Evolutionary conservation across 2,797 vertebrate species (phyloP), one percentile per base, ranked within the genome.

Genomic region (Microcaecilia unicolor): DNA sequence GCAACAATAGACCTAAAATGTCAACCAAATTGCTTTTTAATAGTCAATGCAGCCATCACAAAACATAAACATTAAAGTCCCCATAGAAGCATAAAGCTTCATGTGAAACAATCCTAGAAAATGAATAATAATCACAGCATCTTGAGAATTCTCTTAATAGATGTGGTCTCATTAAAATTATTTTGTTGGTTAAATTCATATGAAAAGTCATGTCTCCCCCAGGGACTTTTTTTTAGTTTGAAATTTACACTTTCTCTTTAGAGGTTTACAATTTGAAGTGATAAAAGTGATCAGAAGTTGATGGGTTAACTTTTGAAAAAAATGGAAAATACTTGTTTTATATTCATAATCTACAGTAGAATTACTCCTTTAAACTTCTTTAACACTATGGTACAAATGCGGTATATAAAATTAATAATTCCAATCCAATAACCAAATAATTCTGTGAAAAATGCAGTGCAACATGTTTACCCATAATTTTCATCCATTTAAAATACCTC

Each of bases 21-120:
- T 81, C 80, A 82, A 74, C 80, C 80, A 84, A 86, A 83, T 84
- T 79, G 75, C 78, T 83, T 85, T 82, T 84, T 85, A 86, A 84
- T 85, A 84, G 83, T 81, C 76, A 75, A 72, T 23, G 57, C 72
- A 78, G 69, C 77, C 70, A 2, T 82, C 77, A 72, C 76, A 80
- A 85, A 81, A 80, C 76, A 81, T 80, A 83, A 86, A 83, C 79
- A 80, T 72, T 66, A 55, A 71, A 78, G 70, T 81, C 82, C 73
- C 82, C 49, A 36, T 64, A 77, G 82, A 63, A 66, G 58, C 67
- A 67, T 83, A 77, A 80, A 82, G 56, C 70, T 78, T 74, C 74
- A 42, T 69, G 61, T 76, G 65, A 77, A 78, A 79, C 76, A 81
- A 66, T 82, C 80, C 73, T 70, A 78, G 70, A 77, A 81, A 82